These are phyloP conservation scores for Petrocephalus zakoni DNA, from an alignment of 2,113 vertebrate species.

Conservation along the genomic window DNA sequence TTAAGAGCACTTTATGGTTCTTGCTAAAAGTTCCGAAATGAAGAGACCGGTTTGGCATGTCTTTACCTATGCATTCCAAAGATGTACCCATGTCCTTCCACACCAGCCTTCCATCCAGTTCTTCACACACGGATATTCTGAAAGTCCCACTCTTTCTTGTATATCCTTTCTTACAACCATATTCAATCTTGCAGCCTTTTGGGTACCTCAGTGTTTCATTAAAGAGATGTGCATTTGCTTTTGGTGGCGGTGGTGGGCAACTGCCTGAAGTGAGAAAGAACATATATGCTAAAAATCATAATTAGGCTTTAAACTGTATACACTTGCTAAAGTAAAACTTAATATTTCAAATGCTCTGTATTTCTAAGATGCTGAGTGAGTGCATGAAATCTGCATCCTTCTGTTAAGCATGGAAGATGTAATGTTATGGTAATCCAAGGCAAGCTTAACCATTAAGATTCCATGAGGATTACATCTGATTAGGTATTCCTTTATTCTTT, in stretches of 20 bases:
- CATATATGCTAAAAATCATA: neutral
- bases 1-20: neutral
- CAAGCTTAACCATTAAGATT: neutral
- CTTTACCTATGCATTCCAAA: conserved; percentile 15
- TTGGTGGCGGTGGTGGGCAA: neutral
- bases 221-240: neutral
- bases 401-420: neutral
- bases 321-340: neutral
- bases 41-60: neutral
- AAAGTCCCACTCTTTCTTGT: conserved; percentile 11
- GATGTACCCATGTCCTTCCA: neutral
- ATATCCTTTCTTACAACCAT: neutral
- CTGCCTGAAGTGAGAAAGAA: neutral
- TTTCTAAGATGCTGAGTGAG: neutral
- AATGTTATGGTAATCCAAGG: neutral
- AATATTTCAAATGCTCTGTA: neutral
- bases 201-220: neutral
- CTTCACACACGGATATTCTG: neutral
- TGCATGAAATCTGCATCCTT: neutral
- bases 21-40: neutral
- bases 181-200: neutral
- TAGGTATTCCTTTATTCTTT: neutral
- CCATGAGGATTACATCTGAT: neutral
- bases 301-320: neutral
- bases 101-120: neutral